Evolutionary conservation across 2,888 invertebrate species (phyloP), one percentile per base, ranked within the genome.

Genomic region (Tuta absoluta): DNA sequence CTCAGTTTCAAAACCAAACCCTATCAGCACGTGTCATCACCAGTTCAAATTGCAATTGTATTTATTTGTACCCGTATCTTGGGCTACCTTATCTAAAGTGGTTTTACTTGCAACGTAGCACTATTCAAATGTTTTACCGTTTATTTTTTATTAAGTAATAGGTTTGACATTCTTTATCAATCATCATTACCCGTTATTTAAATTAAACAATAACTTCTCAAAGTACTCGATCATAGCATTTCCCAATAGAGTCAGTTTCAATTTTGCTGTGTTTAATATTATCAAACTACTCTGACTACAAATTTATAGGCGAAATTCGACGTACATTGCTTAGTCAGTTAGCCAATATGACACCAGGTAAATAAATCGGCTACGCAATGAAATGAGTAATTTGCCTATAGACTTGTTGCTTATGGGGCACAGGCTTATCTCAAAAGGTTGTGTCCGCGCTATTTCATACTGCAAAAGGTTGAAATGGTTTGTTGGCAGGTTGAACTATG

Each of bases 401-500:
- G 45, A 45, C 17, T 45, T n/a, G 51, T 53, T 14, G 0, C 23
- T 4, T 17, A 56, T 24, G 14, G 56, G 14, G 23, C 17, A n/a
- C 33, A 8, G 33, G 33, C 56, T 33, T 56, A 56, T 33, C 53
- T 12, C 24, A 10, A 23, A 23, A 19, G 51, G 28, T 28, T 17
- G 14, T 33, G 56, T 33, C 56, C 56, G 56, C 33, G n/a, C 56
- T 24, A 33, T 49, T 49, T 58, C 37, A 49, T 49, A 63, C 57
- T n/a, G 28, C 19, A 37, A 14, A n/a, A 21, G 41, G 37, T 33
- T 45, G 28, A 0, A n/a, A 5, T 33, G n/a, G 56, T 8, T 17
- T 24, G 53, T 14, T 33, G 56, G 56, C 56, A 56, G 56, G 56
- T 56, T 56, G 56, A 56, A 56, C 56, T 56, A 56, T 56, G 33